Evolutionary conservation across 1,140 invertebrate genomes (phyloP), one percentile per base, ranked within the genome.

Genomic region (Zaprionus tsacasi): DNA sequence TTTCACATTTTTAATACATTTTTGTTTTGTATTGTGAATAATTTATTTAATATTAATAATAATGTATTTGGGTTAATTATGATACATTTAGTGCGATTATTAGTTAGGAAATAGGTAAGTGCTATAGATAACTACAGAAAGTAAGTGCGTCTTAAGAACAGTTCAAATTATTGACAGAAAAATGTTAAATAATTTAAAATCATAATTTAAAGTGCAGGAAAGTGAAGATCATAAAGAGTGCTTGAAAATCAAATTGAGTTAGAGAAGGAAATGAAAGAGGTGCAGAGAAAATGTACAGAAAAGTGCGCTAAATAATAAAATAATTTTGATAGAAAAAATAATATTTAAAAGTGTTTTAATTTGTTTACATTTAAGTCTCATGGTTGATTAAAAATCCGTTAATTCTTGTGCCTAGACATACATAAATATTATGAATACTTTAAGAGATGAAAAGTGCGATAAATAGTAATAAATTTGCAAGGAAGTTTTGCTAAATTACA

Each of bases 1-100:
- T 59, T 91, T 91, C 82, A 91, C 86, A 83, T 70, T 43, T 79
- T 89, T 88, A 85, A 91, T 91, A 92, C 91, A 92, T 91, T 89
- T 76, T 86, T 67, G 72, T 87, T 87, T 83, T 82, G 40, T 15
- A 74, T 90, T 90, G 86, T 90, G 85, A 90, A 86, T 78, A 78
- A 79, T 80, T 82, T 70, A 70, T 54, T 82, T 82, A 70, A 72
- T 36, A 59, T 73, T 68, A 59, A 63, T 75, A 60, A 35, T 52
- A 85, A 71, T 56, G 50, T 60, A 75, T 80, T 35, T 64, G 27
- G 36, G 17, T 76, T 35, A 43, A 6, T 30, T 69, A 71, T 65
- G 55, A 72, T 75, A 75, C 52, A 78, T 58, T 58, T 43, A 68
- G 57, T 54, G 48, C 43, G 40, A 6, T 43, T 60, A 57, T 13